Percentiles rank a stretch among this genome's conserved stretches.
phyloP scores from a whole-genome alignment of 2,888 invertebrate genomes.

The Mylabris sibirica region DNA sequence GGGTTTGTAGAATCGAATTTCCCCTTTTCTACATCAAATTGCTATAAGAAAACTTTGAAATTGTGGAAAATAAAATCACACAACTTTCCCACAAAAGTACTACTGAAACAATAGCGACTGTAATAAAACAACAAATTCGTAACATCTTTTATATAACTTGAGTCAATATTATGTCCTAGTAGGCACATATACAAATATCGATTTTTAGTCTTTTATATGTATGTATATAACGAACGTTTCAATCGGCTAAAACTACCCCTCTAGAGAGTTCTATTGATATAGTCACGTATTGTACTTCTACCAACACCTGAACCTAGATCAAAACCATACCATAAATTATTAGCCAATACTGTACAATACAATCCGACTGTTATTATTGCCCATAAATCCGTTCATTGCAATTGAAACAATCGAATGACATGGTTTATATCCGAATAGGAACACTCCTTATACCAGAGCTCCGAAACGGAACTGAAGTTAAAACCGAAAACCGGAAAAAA shows the following conservation, averaged over 20 bases:
- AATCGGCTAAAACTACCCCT: background rate
- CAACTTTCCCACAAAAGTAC: background rate
- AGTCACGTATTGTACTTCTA: background rate
- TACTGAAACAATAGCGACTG: background rate
- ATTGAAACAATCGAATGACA: background rate
- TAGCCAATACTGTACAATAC: background rate
- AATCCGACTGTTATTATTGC: background rate
- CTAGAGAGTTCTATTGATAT: background rate
- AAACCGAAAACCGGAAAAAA: too few species aligned
- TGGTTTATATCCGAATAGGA: background rate
- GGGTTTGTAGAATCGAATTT: background rate
- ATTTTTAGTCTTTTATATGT: too few species aligned
- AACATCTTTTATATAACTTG: too few species aligned
- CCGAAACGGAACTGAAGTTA: too few species aligned
- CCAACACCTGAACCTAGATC: conserved; percentile 5
- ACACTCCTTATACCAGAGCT: background rate
- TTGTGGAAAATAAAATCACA: background rate
- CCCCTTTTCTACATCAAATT: background rate
- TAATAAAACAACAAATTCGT: background rate
- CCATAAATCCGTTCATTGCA: background rate
- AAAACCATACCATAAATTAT: conserved; percentile 7
- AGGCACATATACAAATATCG: too few species aligned
- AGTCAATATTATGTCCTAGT: too few species aligned
- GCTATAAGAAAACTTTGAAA: conserved; percentile 2
- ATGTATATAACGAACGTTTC: too few species aligned